A percentile compares a stretch with the other conserved stretches of the same genome.
These are phyloP conservation scores for Synanthedon myopaeformis DNA, from an alignment of 2,888 invertebrate species.

Conservation along the genomic window DNA sequence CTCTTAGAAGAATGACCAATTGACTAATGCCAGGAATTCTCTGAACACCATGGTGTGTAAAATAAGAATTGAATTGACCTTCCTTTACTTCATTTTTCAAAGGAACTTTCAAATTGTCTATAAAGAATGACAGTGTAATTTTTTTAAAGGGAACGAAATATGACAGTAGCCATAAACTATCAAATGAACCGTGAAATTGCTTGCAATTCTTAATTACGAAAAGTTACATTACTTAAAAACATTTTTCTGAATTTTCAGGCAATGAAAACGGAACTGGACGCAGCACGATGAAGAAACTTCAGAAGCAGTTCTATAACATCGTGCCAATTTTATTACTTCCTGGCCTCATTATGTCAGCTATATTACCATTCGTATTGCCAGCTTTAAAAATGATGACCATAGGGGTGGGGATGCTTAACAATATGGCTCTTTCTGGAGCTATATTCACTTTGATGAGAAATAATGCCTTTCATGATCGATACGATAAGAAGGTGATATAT, in stretches of 20 bases:
- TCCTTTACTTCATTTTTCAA: too few species aligned
- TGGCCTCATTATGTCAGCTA: constrained; percentile 73
- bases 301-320: constrained; percentile 40
- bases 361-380: constrained; percentile 77
- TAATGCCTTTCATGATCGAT: constrained; percentile 68
- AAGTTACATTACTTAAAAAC: too few species aligned
- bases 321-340: constrained; percentile 73
- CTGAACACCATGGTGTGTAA: too few species aligned
- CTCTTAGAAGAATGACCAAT: too few species aligned
- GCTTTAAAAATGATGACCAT: constrained; percentile 75
- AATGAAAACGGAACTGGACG: constrained; percentile 21
- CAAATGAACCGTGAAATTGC: not conserved
- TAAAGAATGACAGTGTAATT: too few species aligned
- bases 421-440: constrained; percentile 75
- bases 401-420: constrained; percentile 73
- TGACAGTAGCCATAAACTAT: too few species aligned
- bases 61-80: too few species aligned
- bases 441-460: constrained; percentile 69
- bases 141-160: too few species aligned
- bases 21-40: too few species aligned
- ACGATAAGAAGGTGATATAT: constrained; percentile 68
- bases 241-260: constrained; percentile 25
- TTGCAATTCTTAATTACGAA: not conserved
- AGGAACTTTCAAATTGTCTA: too few species aligned
- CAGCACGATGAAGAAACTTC: constrained; percentile 41